These are phyloP conservation scores for Anoplophora glabripennis DNA, from an alignment of 1,140 invertebrate genomes.

Conservation along the genomic window DNA sequence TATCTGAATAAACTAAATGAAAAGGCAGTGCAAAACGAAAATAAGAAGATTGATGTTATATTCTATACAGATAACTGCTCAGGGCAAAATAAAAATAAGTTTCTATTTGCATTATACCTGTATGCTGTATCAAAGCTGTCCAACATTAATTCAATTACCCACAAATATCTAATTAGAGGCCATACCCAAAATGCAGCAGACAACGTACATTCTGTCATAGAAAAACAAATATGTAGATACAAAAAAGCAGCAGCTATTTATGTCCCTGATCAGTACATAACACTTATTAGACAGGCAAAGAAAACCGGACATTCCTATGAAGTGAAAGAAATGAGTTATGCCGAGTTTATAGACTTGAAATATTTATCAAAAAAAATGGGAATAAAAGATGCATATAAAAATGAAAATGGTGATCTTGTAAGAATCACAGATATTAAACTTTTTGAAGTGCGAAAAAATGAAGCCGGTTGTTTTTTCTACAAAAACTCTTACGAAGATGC, in stretches of 20 bases:
- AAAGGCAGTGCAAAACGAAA: too few species aligned
- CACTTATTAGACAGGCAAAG: too few species aligned
- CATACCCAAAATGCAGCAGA: too few species aligned
- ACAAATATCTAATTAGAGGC: slow-evolving; percentile 13
- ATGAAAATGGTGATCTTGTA: neutral
- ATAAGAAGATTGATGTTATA: neutral
- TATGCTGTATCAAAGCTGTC: slow-evolving; percentile 1
- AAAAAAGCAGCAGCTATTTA: neutral
- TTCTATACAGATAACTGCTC: neutral
- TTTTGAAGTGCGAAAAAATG: neutral
- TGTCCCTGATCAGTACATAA: slow-evolving; percentile 6
- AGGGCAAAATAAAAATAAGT: slow-evolving; percentile 4
- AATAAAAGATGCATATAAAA: neutral
- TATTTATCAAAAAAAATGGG: neutral
- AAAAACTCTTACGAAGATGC: neutral
- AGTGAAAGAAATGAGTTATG: neutral
- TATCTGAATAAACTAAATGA: too few species aligned
- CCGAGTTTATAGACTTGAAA: neutral
- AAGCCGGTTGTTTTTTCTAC: neutral
- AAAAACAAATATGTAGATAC: slow-evolving; percentile 3
- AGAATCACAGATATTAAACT: neutral
- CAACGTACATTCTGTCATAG: too few species aligned
- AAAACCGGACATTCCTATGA: neutral
- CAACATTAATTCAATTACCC: slow-evolving; percentile 10
- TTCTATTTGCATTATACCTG: slow-evolving; percentile 8